A percentile compares a stretch with the other conserved stretches of the same genome.
phyloP scores from a whole-genome alignment of 2,113 vertebrate species.

The Anseranas semipalmata region DNA sequence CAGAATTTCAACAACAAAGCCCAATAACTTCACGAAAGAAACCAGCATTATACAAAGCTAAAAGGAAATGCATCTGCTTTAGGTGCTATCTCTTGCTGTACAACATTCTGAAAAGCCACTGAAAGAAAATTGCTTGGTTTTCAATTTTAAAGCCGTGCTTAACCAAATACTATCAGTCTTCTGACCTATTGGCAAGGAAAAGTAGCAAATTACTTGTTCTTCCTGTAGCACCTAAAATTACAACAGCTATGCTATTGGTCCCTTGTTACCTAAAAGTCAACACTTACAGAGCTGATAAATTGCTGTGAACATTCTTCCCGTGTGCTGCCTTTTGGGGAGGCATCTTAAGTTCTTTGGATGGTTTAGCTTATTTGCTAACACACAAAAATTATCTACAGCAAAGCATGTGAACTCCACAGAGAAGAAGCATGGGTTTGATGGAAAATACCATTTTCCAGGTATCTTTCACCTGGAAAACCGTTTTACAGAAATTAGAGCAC shows the following conservation, averaged over 20 bases:
- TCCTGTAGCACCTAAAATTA: slow-evolving; percentile 9
- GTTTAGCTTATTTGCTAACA: neutral
- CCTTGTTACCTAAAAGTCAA: neutral
- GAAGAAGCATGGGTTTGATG: fast-evolving
- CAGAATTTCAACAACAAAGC: neutral
- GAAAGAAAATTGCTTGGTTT: slow-evolving; percentile 70
- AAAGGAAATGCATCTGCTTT: slow-evolving; percentile 30
- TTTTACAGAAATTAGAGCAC: fast-evolving
- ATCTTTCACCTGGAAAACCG: neutral
- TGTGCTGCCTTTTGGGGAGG: fast-evolving
- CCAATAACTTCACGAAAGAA: neutral
- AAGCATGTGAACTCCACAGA: neutral
- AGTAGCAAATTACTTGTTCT: neutral
- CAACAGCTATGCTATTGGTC: neutral
- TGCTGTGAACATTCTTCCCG: fast-evolving
- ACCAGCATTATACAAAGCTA: slow-evolving; percentile 18
- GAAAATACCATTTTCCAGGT: neutral
- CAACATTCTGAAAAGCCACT: slow-evolving; percentile 48
- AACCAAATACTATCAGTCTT: slow-evolving; percentile 50
- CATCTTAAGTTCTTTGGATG: fast-evolving
- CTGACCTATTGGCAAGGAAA: neutral
- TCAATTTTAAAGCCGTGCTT: slow-evolving; percentile 66
- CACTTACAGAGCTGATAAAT: neutral
- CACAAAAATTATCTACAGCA: neutral
- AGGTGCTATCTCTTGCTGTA: slow-evolving; percentile 43